Evolutionary conservation across 2,113 vertebrate species (phyloP).

Genomic region (Ochotona princeps): DNA sequence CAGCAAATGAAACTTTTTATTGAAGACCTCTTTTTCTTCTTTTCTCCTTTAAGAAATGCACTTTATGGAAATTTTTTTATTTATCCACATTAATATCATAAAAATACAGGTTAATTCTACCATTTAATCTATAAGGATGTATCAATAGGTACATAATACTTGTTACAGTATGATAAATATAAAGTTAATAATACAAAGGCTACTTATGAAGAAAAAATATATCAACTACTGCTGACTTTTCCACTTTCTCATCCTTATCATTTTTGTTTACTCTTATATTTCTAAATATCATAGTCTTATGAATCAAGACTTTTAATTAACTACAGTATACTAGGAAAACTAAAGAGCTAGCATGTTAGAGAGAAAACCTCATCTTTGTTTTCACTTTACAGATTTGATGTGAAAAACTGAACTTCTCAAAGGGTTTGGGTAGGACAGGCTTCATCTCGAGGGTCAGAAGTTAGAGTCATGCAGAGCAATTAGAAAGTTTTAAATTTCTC

Average conservation of each 20-base stretch:
- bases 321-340: not conserved
- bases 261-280: slow-evolving; percentile 7
- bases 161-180: not conserved
- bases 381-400: not conserved
- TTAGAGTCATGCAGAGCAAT: not conserved
- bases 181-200: not conserved
- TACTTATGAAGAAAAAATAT: slow-evolving; percentile 17
- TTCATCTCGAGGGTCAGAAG: not conserved
- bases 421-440: not conserved
- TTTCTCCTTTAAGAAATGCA: not conserved
- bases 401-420: not conserved
- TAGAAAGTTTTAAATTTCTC: not conserved
- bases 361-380: not conserved
- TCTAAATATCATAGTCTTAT: not conserved
- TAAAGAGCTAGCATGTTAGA: not conserved
- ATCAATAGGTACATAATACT: not conserved
- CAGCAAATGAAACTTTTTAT: not conserved
- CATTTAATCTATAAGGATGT: not conserved
- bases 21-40: not conserved
- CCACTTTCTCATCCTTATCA: not conserved
- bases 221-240: not conserved
- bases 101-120: not conserved
- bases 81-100: not conserved
- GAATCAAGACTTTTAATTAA: not conserved
- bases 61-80: not conserved